Evolutionary conservation across 2,113 vertebrate species (phyloP).

Genomic region (Hylia prasina): DNA sequence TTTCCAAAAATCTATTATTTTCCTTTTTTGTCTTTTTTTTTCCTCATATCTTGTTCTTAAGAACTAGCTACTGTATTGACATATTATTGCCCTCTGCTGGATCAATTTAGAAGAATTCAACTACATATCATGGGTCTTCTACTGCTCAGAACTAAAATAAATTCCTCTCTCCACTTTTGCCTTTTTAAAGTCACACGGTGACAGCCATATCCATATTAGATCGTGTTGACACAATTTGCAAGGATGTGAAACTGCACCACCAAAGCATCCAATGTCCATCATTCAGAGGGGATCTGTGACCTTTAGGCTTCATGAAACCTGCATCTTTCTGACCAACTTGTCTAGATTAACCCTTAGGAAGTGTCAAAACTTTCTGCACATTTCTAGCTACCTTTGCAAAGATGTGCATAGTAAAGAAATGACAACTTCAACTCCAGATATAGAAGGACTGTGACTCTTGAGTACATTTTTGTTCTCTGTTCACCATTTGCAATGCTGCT

Average conservation of each 20-base stretch:
- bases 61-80: conserved; percentile 27
- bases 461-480: not conserved
- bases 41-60: not conserved
- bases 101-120: conserved; percentile 42
- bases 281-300: not conserved
- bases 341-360: not conserved
- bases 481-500: not conserved
- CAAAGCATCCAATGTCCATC: not conserved
- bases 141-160: not conserved
- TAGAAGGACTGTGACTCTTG: not conserved
- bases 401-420: not conserved
- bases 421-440: not conserved
- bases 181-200: not conserved
- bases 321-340: not conserved
- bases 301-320: not conserved
- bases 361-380: not conserved
- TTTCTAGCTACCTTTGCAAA: not conserved
- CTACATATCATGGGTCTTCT: not conserved
- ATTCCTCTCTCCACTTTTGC: not conserved
- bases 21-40: not conserved
- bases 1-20: not conserved
- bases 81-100: conserved; percentile 64
- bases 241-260: not conserved
- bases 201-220: not conserved
- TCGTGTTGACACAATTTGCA: not conserved